Evolutionary conservation across 2,888 invertebrate species (phyloP).

Genomic region (Lepidocyrtoides sp.): DNA sequence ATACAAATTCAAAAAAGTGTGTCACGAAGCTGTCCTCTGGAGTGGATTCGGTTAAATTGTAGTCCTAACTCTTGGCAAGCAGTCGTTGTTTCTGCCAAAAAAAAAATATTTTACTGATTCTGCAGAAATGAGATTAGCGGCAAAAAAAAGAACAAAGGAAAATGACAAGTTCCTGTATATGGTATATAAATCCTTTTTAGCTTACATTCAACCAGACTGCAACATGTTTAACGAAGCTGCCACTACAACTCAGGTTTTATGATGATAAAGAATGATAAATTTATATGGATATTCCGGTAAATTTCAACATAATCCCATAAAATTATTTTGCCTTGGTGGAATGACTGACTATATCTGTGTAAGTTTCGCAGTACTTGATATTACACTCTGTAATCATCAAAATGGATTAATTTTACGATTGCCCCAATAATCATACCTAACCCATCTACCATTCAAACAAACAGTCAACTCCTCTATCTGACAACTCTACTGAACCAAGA

Average conservation of each 20-base stretch:
- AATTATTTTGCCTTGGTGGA: not conserved
- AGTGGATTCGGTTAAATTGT: not conserved
- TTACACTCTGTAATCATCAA: not conserved
- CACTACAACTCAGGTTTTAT: not conserved
- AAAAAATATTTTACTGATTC: not conserved
- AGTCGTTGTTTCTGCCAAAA: not conserved
- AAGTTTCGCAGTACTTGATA: not conserved
- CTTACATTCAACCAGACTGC: not conserved
- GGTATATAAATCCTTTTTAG: not conserved
- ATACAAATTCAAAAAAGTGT: conserved; percentile 65
- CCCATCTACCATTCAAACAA: not conserved
- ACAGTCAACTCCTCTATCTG: not conserved
- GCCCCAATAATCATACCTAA: not conserved
- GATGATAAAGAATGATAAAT: not conserved
- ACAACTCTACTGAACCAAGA: not conserved
- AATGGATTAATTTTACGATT: conserved; percentile 8
- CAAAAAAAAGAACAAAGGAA: conserved; percentile 2
- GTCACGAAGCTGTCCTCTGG: conserved; percentile 18
- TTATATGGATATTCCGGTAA: not conserved
- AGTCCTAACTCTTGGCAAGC: conserved; percentile 7
- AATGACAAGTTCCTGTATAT: not conserved
- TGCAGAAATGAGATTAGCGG: not conserved
- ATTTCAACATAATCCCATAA: not conserved
- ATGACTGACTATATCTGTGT: not conserved
- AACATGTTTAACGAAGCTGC: not conserved